phyloP scores from a whole-genome alignment of 2,797 vertebrate genomes.

The Yasuhikotakia modesta region DNA sequence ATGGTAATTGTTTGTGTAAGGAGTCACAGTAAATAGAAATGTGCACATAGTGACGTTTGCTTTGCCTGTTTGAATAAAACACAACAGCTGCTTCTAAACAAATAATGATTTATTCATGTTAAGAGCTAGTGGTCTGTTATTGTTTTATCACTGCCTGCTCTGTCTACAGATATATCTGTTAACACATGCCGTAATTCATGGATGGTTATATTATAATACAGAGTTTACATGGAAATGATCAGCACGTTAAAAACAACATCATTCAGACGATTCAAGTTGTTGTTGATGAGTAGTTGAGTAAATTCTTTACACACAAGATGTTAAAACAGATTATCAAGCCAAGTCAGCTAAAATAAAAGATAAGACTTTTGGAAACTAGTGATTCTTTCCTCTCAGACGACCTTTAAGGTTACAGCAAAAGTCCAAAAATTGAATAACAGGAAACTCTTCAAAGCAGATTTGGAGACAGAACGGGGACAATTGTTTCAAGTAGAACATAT shows the following conservation, averaged over 20 bases:
- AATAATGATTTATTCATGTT: constrained; percentile 10
- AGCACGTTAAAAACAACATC: not conserved
- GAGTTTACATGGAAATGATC: not conserved
- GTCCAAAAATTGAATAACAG: constrained; percentile 52
- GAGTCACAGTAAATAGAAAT: not conserved
- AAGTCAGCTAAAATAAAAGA: not conserved
- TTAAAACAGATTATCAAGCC: not conserved
- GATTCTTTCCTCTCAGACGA: constrained; percentile 20
- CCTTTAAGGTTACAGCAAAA: constrained; percentile 38
- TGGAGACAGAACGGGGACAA: constrained; percentile 6
- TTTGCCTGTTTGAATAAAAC: not conserved
- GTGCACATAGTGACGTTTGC: not conserved
- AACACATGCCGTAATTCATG: not conserved
- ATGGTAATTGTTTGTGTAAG: too few species aligned
- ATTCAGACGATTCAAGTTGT: not conserved
- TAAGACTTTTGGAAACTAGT: not conserved
- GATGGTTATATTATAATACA: not conserved
- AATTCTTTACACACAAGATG: not conserved
- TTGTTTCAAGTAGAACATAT: not conserved
- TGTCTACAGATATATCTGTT: too few species aligned
- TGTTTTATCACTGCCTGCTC: not conserved
- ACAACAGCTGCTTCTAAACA: not conserved
- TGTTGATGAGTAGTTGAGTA: not conserved
- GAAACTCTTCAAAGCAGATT: constrained; percentile 50
- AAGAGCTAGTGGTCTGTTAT: not conserved